phyloP scores from a whole-genome alignment of 2,888 invertebrate genomes.

The Lamproptera curius region DNA sequence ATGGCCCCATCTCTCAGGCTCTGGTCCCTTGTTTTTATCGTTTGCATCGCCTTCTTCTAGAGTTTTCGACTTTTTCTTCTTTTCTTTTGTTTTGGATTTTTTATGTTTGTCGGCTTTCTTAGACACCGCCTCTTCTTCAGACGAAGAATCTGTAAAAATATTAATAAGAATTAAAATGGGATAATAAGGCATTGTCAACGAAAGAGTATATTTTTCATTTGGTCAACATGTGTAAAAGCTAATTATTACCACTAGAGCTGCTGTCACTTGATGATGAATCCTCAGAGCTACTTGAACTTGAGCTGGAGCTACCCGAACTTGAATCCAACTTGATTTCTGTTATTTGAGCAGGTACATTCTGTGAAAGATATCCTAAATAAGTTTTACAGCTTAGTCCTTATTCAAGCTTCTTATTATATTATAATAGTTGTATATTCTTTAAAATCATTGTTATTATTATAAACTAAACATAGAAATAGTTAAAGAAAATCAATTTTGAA shows the following conservation, averaged over 20 bases:
- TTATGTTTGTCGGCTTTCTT: conserved; percentile 34
- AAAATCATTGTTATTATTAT: too few species aligned
- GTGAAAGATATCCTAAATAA: too few species aligned
- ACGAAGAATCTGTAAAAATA: conserved; percentile 42
- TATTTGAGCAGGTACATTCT: conserved; percentile 61
- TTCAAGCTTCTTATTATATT: too few species aligned
- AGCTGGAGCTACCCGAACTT: conserved; percentile 52
- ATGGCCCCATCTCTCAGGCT: conserved; percentile 61
- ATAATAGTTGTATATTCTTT: too few species aligned
- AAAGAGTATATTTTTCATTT: too few species aligned
- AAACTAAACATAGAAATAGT: too few species aligned
- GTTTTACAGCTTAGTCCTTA: too few species aligned
- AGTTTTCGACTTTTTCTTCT: conserved; percentile 39
- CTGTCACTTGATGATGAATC: conserved; percentile 56
- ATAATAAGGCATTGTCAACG: too few species aligned
- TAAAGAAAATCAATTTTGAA: too few species aligned
- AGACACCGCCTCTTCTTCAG: conserved; percentile 40
- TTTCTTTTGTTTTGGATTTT: conserved; percentile 45
- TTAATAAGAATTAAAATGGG: conserved; percentile 1
- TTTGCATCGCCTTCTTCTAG: conserved; percentile 33
- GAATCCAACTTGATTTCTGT: conserved; percentile 59
- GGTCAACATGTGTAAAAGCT: too few species aligned
- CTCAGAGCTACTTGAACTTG: conserved; percentile 48
- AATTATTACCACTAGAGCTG: conserved; percentile 51
- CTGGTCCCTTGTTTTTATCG: conserved; percentile 28